Evolutionary conservation across 2,113 vertebrate genomes (phyloP), one percentile per base, ranked within the genome.

Genomic region (Sciurus niger): DNA sequence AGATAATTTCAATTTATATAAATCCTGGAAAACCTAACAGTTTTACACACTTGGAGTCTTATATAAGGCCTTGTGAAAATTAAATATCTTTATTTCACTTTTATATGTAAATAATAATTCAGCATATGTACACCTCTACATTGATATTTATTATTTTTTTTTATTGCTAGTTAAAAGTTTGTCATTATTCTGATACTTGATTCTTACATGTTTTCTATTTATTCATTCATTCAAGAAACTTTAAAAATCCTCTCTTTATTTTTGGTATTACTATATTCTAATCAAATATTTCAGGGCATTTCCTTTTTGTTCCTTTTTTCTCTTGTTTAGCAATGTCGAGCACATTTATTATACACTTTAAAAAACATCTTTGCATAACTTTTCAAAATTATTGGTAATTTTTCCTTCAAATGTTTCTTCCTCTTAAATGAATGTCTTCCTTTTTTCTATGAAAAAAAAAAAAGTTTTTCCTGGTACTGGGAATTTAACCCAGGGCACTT

Each of bases 201-300:
- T 93, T 25, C 4, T 89, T 85, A 34, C 53, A 89, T 22, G 22
- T 63, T n/a, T 68, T n/a, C 25, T 25, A 53, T 25, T 80, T 25
- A 53, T 25, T 80, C 48, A 51, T 22, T 90, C 30, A 48, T 63
- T 90, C 17, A 11, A 6, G 24, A 93, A 93, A 76, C 6, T 72
- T 74, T 51, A 58, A 55, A 79, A 28, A 67, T 89, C 74, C 9
- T 92, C 30, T 90, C 34, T 51, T 77, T 76, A 74, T 53, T 2
- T 65, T 65, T 93, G 43, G 58, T 32, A 76, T 37, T 85, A 13
- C 84, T 80, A 86, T 78, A 84, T 95, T 90, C 22, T 17, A 94
- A 43, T 82, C 0, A 94, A 83, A 48, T 80, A 91, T 70, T 77
- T 80, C 32, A 58, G 55, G 16, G 3, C 60, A 63, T 77, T 28